Evolutionary conservation across 2,797 vertebrate species (phyloP), one percentile per base, ranked within the genome.

Genomic region (Myotis pilosus): DNA sequence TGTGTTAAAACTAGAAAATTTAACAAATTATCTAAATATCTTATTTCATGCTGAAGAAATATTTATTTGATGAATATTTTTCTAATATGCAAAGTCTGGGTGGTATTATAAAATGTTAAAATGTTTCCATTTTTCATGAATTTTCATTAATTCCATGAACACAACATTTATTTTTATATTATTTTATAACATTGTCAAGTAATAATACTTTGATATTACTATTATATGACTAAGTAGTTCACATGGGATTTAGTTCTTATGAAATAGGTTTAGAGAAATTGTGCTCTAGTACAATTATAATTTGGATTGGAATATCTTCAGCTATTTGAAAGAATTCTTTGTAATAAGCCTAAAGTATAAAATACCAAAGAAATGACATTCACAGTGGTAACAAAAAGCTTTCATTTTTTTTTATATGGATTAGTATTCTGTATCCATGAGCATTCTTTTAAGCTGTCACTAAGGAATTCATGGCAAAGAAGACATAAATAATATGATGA

Each of bases 251-350:
- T 92, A 80, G 55, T 89, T 92, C 66, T 72, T 79, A n/a, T 74
- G 62, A 86, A 91, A 83, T n/a, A 69, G 80, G 20, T 87, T 91
- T 94, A 75, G 78, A 89, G 60, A 89, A 96, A 88, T 91, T 60
- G 33, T 86, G 44, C 62, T 88, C 13, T 80, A 4, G 11, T 41
- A 2, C 85, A 60, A 57, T 79, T 93, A 47, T 62, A 86, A 82
- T 41, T 89, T 75, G 55, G 30, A 49, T 60, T 74, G 44, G n/a
- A 51, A 75, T 91, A 85, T 95, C 91, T 92, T 85, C 49, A 69
- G 6, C 49, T 92, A 47, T 79, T 96, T 92, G 95, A 92, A 97
- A 82, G 4, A 94, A 17, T 90, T 97, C 82, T 93, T 96, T 94
- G 60, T 96, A 44, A 71, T 60, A 33, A 94, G 86, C 93, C 97